Base-by-base conservation (phyloP, 2,888 invertebrate species). In the Eupithecia vulgata region DNA sequence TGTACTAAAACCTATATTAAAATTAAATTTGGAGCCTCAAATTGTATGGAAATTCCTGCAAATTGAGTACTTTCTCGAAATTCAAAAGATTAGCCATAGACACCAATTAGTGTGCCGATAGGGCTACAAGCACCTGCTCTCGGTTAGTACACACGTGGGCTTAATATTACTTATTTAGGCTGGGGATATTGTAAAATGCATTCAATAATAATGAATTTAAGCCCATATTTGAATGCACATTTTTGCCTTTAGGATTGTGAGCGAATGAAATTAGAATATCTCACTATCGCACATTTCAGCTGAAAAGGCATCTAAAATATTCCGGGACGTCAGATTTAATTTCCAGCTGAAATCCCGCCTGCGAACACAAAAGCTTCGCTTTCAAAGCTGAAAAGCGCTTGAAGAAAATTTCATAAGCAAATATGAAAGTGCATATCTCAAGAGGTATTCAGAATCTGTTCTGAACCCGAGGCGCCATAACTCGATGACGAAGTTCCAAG, bases 401-500 rank as follows among this genome's bases (percentile, higher is more conserved):
- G 1, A 30, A 57, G 57, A 40, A 48, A 10, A 35, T 70, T 59
- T 37, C 34, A 30, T 64, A 65, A 25, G 10, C 12, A 59, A 71
- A 71, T 62, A 48, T 67, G 59, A 17, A 17, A 70, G 65, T 64
- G 69, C 69, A 73, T 73, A 69, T 69, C 45, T 40, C 70, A 15
- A 64, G 15, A 64, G 37, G 21, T 64, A 64, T 64, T 64, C 37
- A 52, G 42, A 68, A 57, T 64, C 57, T n/a, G 34, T 42, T 13
- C 45, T 30, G 70, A 71, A 67, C 67, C 64, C 67, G 21, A 37
- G 48, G 52, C 67, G 30, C n/a, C 52, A 52, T 70, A 72, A 35
- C 68, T 62, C 71, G 70, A 72, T 42, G 72, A 70, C 72, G 59
- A 71, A 68, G 74, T 74, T 71, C 40, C n/a, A 68, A 68, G 74